Conservation (phyloP, 2,113 vertebrate species). For the Dromaius novaehollandiae region DNA sequence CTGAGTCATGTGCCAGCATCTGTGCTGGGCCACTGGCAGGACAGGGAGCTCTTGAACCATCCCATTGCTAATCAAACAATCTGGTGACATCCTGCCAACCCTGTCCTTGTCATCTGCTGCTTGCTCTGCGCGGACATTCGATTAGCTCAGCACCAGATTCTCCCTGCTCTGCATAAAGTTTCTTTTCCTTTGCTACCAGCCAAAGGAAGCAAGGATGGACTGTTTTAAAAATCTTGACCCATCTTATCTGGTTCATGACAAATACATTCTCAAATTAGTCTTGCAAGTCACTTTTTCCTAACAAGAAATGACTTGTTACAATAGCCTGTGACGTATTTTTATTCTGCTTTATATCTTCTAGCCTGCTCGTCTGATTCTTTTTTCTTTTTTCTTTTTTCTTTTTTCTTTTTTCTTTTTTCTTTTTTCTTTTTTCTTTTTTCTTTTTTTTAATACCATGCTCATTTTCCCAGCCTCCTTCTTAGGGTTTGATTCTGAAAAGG, state of each 20-base stretch:
- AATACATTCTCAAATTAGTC: conserved; percentile 10
- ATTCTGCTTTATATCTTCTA: not conserved
- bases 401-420: not conserved
- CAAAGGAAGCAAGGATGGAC: not conserved
- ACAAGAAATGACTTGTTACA: not conserved
- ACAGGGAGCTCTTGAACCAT: conserved; percentile 4
- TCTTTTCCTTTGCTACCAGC: not conserved
- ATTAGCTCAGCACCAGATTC: not conserved
- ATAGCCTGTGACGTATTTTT: not conserved
- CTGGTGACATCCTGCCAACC: conserved; percentile 23
- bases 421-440: not conserved
- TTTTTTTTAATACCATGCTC: not conserved
- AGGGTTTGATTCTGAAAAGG: not conserved
- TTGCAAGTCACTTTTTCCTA: conserved; percentile 44
- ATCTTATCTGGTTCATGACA: not conserved
- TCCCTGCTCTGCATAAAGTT: conserved; percentile 3
- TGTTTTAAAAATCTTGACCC: conserved; percentile 20
- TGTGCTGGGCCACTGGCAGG: conserved; percentile 1
- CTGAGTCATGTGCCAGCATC: not conserved
- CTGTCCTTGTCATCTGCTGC: conserved; percentile 18
- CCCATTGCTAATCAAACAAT: conserved; percentile 49
- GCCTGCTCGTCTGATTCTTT: not conserved
- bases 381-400: not conserved
- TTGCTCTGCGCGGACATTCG: not conserved
- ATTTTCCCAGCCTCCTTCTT: not conserved